phyloP scores from a whole-genome alignment of 2,797 vertebrate species.

The Prionace glauca region DNA sequence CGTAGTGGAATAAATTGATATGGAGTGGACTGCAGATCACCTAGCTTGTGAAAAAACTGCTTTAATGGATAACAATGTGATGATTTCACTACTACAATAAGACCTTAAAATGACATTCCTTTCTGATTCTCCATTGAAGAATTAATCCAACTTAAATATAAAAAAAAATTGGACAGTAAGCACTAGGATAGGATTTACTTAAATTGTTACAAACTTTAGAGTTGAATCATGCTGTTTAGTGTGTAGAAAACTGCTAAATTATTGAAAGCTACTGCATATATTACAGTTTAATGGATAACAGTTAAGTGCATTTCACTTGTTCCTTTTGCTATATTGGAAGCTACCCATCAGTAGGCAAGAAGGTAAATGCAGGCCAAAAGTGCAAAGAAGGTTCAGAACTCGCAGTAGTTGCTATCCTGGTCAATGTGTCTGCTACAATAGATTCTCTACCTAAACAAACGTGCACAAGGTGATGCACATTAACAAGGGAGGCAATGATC shows the following conservation, averaged over 20 bases:
- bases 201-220: not conserved
- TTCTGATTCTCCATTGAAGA: not conserved
- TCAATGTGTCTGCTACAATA: not conserved
- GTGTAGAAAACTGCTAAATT: not conserved
- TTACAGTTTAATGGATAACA: not conserved
- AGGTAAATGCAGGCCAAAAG: not conserved
- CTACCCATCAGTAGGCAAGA: not conserved
- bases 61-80: not conserved
- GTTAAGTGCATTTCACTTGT: not conserved
- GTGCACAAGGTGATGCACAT: not conserved
- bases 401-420: not conserved
- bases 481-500: not conserved
- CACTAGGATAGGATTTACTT: not conserved
- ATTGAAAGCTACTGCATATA: not conserved
- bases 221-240: not conserved
- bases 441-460: not conserved
- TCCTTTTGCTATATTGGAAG: not conserved
- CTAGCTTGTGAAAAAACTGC: not conserved
- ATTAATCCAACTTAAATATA: not conserved
- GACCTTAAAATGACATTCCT: not conserved
- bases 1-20: not conserved
- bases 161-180: not conserved
- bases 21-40: not conserved
- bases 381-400: not conserved
- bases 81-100: not conserved